A percentile compares a stretch with the other conserved stretches of the same genome.
These are phyloP conservation scores for Condylostylus longicornis DNA, from an alignment of 1,140 invertebrate species.

Conservation along the genomic window DNA sequence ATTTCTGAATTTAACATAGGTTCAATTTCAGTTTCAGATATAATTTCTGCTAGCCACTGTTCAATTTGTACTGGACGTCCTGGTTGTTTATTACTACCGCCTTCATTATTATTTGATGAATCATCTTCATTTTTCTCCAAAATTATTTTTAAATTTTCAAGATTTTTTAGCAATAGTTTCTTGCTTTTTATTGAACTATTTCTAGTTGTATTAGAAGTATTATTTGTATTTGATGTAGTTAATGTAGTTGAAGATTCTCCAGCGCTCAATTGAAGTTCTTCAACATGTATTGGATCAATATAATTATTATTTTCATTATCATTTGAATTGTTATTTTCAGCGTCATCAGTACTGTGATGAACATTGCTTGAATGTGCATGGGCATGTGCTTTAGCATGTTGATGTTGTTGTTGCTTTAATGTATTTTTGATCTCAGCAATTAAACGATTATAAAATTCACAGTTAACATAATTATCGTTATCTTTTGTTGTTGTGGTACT, in stretches of 20 bases:
- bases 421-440: conserved; percentile 29
- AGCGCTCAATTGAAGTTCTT: no score
- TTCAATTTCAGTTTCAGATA: conserved; percentile 39
- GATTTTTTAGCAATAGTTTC: conserved; percentile 24
- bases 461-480: conserved; percentile 14
- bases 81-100: no score
- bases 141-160: conserved; percentile 26
- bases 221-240: conserved; percentile 12
- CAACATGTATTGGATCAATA: background rate
- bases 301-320: background rate
- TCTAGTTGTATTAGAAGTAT: background rate
- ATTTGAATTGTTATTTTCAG: background rate
- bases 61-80: conserved; percentile 38
- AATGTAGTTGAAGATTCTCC: no score
- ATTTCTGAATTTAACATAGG: conserved; percentile 38
- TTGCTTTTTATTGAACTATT: conserved; percentile 15
- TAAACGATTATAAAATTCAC: conserved; percentile 29
- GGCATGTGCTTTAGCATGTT: no score
- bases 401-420: conserved; percentile 17
- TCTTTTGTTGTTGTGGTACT: conserved; percentile 7
- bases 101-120: conserved; percentile 17
- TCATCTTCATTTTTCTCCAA: conserved; percentile 24
- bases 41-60: conserved; percentile 39
- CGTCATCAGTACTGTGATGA: background rate
- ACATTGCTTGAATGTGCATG: conserved; percentile 16